Evolutionary conservation across 2,888 invertebrate species (phyloP).

Genomic region (Panzeria rudis): DNA sequence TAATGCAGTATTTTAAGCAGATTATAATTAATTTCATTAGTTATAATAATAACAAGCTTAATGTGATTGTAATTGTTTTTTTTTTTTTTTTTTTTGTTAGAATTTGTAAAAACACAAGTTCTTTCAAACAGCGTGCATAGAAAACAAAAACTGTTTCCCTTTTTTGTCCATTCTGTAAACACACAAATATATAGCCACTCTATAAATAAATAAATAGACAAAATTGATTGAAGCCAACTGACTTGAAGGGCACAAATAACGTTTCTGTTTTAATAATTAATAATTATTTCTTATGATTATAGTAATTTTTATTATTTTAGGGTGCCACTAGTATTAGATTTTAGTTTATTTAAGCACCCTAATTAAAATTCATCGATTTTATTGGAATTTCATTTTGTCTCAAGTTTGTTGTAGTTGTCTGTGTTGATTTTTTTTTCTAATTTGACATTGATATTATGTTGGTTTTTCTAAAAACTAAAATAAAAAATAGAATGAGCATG

Average conservation of each 20-base stretch:
- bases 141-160: neutral
- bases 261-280: too few relatives aligned
- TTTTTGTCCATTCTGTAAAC: neutral
- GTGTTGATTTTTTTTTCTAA: neutral
- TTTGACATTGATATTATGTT: constrained; percentile 4
- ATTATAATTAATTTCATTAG: neutral
- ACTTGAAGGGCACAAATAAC: too few relatives aligned
- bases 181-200: neutral
- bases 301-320: neutral
- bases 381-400: neutral
- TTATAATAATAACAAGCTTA: neutral
- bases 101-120: too few relatives aligned
- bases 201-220: neutral
- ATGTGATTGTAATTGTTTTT: too few relatives aligned
- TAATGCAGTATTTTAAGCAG: too few relatives aligned
- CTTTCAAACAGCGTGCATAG: too few relatives aligned
- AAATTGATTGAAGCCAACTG: too few relatives aligned
- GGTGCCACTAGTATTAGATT: neutral
- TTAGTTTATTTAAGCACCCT: neutral
- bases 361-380: constrained; percentile 30
- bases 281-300: neutral
- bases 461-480: neutral
- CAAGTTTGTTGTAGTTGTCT: neutral
- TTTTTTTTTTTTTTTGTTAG: too few relatives aligned
- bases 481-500: neutral